Conservation (phyloP, 2,888 invertebrate genomes). For the Silvanus unidentatus region DNA sequence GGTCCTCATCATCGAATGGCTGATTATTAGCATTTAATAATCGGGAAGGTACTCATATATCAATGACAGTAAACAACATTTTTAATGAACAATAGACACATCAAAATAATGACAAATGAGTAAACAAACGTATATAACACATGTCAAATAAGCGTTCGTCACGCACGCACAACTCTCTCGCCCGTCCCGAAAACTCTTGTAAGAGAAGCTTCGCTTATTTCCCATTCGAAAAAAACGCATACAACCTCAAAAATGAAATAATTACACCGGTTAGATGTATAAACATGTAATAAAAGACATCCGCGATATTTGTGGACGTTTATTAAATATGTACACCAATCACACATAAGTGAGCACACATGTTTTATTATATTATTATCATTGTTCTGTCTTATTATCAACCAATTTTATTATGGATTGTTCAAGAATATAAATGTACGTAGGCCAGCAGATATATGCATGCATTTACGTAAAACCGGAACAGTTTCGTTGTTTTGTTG, state of each 20-base stretch:
- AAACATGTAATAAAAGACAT: not conserved
- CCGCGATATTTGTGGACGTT: not conserved
- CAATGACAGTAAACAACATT: not conserved
- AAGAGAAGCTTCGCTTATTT: no score
- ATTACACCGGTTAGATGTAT: not conserved
- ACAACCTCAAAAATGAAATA: not conserved
- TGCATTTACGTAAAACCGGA: no score
- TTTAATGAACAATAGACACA: conserved; percentile 4
- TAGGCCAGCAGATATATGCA: no score
- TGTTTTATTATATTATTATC: not conserved
- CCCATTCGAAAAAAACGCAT: not conserved
- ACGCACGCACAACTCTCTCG: conserved; percentile 4
- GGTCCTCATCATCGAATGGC: no score
- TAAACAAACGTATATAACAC: conserved; percentile 6
- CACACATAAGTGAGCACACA: not conserved
- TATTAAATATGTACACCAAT: not conserved
- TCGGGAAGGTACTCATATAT: not conserved
- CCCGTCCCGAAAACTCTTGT: not conserved
- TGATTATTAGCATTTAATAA: no score
- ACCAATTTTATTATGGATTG: no score
- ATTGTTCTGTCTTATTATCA: not conserved
- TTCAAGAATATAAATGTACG: no score
- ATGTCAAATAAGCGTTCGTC: conserved; percentile 6
- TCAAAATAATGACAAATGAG: conserved; percentile 7
- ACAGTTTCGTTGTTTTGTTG: no score